These are phyloP conservation scores for Tribolium castaneum DNA, from an alignment of 1,140 invertebrate species.

Conservation along the genomic window DNA sequence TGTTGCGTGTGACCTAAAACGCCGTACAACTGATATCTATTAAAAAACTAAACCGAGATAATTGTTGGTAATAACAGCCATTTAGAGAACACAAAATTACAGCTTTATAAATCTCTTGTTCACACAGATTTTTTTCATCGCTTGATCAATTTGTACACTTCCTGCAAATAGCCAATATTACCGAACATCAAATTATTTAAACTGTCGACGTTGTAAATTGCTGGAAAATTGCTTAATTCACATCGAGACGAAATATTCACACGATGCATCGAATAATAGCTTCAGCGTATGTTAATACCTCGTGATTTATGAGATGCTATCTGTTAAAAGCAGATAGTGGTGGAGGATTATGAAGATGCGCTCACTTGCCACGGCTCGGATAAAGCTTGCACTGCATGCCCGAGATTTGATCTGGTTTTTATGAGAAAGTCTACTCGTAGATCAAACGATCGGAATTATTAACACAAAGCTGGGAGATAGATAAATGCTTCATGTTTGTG, in stretches of 20 bases:
- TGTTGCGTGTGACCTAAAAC: neutral
- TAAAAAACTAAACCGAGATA: neutral
- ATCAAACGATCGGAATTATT: neutral
- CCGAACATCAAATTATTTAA: slow-evolving; percentile 27
- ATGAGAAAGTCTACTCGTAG: neutral
- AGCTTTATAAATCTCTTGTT: neutral
- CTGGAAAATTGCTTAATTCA: slow-evolving; percentile 31
- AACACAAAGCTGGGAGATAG: neutral
- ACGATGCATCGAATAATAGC: slow-evolving; percentile 38
- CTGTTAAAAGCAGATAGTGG: slow-evolving; percentile 31
- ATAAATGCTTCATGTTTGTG: too few relatives aligned
- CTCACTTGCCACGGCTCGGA: slow-evolving; percentile 4
- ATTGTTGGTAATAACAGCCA: slow-evolving; percentile 3
- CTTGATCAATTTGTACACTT: neutral
- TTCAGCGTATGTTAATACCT: slow-evolving; percentile 40
- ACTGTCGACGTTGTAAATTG: slow-evolving; percentile 13
- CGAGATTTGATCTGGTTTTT: slow-evolving; percentile 4
- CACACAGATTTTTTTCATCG: neutral
- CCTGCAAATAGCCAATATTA: neutral
- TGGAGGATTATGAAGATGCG: slow-evolving; percentile 39
- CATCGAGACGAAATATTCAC: slow-evolving; percentile 15
- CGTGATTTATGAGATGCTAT: slow-evolving; percentile 41
- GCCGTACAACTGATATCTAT: neutral
- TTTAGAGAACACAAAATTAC: neutral
- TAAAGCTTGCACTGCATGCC: slow-evolving; percentile 15